A percentile compares a stretch with the other conserved stretches of the same genome.
phyloP scores from a whole-genome alignment of 2,888 invertebrate species.

The Gryllus longicercus region DNA sequence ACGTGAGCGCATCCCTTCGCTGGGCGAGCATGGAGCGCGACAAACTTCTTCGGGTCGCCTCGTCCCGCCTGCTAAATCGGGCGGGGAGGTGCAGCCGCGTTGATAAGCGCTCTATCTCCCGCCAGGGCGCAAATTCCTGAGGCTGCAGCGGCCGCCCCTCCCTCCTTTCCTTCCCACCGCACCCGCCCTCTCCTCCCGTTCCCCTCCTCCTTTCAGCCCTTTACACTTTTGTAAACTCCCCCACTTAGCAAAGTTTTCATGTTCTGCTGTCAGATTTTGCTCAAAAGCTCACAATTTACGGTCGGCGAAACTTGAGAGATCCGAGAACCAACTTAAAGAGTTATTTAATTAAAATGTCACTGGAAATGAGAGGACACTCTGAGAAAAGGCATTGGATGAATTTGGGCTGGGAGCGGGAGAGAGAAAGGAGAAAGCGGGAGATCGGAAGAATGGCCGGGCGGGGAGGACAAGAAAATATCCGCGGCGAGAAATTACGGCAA shows the following conservation, averaged over 20 bases:
- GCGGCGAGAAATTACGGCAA: no score
- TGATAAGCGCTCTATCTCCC: no score
- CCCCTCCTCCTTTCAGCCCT: background rate
- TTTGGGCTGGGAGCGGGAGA: background rate
- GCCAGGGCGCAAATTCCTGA: no score
- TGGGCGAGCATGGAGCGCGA: no score
- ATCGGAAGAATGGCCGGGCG: background rate
- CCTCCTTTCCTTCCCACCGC: background rate
- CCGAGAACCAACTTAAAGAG: conserved; percentile 17
- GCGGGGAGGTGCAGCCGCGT: no score
- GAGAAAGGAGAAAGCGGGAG: background rate
- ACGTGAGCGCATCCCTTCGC: no score
- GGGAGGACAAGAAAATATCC: background rate
- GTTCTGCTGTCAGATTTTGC: conserved; percentile 17
- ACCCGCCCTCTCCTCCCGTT: background rate
- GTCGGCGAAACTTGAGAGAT: background rate
- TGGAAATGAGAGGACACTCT: background rate
- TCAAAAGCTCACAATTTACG: conserved; percentile 17
- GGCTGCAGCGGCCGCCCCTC: no score
- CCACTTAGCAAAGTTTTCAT: conserved; percentile 17
- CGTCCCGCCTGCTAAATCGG: no score
- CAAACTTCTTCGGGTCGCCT: no score
- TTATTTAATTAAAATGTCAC: conserved; percentile 17
- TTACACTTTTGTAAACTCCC: conserved; percentile 11
- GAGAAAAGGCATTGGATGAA: no score